Percentiles rank a stretch among this genome's conserved stretches.
These are phyloP conservation scores for Margarornis squamiger DNA, from an alignment of 2,797 vertebrate genomes.

Conservation along the genomic window DNA sequence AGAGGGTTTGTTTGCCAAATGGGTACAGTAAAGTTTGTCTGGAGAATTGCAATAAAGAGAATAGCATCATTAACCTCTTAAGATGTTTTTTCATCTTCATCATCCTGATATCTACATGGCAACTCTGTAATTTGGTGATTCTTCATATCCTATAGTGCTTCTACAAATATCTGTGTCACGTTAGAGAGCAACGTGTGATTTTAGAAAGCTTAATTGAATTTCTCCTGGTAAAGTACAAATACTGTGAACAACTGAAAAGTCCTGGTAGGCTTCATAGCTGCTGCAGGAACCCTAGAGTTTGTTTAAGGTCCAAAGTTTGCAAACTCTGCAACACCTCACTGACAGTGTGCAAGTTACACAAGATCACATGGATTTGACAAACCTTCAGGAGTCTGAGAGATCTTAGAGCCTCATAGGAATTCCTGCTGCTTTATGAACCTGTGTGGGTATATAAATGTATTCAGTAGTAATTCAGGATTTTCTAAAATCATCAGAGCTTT, in stretches of 20 bases:
- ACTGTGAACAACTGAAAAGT: background rate
- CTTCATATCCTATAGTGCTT: background rate
- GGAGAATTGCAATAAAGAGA: background rate
- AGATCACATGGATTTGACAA: background rate
- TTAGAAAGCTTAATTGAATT: background rate
- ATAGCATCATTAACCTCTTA: background rate
- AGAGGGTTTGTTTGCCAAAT: background rate
- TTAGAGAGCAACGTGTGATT: background rate
- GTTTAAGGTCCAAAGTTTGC: background rate
- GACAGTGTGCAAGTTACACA: background rate
- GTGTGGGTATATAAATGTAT: background rate
- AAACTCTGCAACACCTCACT: background rate
- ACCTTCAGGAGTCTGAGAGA: background rate
- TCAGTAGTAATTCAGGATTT: background rate
- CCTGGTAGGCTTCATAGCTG: background rate
- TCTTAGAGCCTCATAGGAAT: background rate
- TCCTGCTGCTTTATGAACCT: background rate
- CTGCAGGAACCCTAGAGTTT: background rate
- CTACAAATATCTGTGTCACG: background rate
- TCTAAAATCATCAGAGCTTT: background rate
- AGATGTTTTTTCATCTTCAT: background rate
- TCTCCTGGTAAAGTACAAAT: background rate
- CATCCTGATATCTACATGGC: accelerated
- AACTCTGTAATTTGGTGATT: background rate
- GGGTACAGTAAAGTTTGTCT: background rate